Base-by-base conservation (phyloP, 2,797 vertebrate genomes). In the Pseudomugil tenellus region DNA sequence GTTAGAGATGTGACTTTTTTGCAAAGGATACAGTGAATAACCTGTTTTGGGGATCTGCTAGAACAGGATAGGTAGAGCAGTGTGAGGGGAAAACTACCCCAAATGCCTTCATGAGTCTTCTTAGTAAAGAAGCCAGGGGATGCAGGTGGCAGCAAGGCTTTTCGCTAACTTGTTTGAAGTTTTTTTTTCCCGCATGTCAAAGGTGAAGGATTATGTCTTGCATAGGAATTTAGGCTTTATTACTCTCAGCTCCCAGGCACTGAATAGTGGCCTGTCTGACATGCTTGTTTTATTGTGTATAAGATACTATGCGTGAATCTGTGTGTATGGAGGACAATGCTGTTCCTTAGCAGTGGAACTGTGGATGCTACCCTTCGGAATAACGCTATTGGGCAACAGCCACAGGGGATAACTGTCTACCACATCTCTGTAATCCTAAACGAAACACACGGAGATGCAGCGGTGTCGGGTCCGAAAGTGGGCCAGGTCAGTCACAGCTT, bases 151-250 rank as follows among this genome's bases (percentile, higher is more conserved):
- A 89, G 60, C 29, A 3, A 89, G 86, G 84, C 89, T 90, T 86
- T 88, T 81, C 86, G 70, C 66, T 61, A 61, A 85, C 88, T 92
- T 92, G 85, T 92, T 92, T 91, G 87, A 92, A 91, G 87, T 81
- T n/a, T 80, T 86, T 53, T 74, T 79, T 77, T 28, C 59, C 57
- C 59, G 53, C 77, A 78, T 90, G 93, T 91, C 88, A 91, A 83
- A 92, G 91, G 91, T 93, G 92, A 93, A 87, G 92, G 93, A 94
- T 94, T 94, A 92, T 90, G 72, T 80, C 83, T 88, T 84, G 75
- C 82, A 88, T 79, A 86, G 90, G 92, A 94, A 94, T 92, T 89
- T 83, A 72, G 85, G 83, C 86, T 80, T 87, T 87, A 88, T n/a
- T 85, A 86, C 84, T 72, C 66, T 70, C 70, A 63, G 70, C 75